Evolutionary conservation across 1,140 invertebrate genomes (phyloP), one percentile per base, ranked within the genome.

Genomic region (Aphelinus certus): DNA sequence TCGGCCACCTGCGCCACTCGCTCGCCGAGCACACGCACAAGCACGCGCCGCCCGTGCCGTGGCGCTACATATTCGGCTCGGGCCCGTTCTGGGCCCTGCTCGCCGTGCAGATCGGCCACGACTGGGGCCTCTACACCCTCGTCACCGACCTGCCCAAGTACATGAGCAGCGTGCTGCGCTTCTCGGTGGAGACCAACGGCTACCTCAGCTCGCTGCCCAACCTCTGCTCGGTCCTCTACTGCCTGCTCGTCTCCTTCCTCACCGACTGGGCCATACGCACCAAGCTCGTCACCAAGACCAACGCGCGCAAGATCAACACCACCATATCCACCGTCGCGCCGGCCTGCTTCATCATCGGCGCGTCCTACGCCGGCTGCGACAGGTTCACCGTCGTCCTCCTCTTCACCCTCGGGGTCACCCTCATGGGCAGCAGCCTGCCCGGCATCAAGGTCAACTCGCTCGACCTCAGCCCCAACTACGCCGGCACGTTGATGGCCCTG

Each of bases 121-220:
- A 97, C 86, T 98, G 96, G 96, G 95, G 95, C 47, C 95, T 97
- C 83, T 98, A 97, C 83, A 97, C 95, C 2, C 93, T 97, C 90
- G 92, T 98, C 0, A 97, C 95, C 2, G 94, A 96, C 84, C 87
- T 98, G 43, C 97, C 97, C 1, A 95, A 95, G 90, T 98, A 97
- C 86, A 95, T 98, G 92, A 93, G 93, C 74, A 92, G 94, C 83
- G 93, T 97, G 1, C 87, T 98, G 3, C 92, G 94, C 81, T 97
- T 95, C 84, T 92, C 95, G 77, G 94, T 97, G 60, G 92, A 90
- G 79, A 85, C 90, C 79, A 93, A 94, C 76, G 93, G 93, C 3
- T 84, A 91, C 1, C 88, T 93, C 45, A 93, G 92, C 1, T 90
- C 93, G 0, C 73, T 94, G 48, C 93, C 93, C 0, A 94, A 94